Base-by-base conservation (phyloP, 2,797 vertebrate species). In the Spizella passerina region DNA sequence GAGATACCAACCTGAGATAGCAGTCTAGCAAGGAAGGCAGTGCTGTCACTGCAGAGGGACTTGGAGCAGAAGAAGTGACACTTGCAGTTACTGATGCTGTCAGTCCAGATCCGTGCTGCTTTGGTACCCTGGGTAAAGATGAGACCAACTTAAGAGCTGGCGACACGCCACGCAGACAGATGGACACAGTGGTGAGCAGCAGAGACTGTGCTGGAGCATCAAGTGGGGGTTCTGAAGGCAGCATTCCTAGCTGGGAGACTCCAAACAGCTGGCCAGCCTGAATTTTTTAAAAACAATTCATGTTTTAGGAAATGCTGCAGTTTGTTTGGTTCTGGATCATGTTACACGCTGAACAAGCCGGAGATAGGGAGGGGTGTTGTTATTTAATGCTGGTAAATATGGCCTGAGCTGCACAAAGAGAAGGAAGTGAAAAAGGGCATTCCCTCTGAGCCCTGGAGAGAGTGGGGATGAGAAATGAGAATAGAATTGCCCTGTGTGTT, bases 251-350 rank as follows among this genome's bases (percentile, higher is more conserved):
- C 59, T 91, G 70, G 66, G 59, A 90, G 70, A 29, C 16, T 86
- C 73, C 66, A 81, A 76, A 86, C 85, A 95, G 90, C 94, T 94
- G 95, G 55, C 43, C 76, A 69, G 50, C 16, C 85, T 84, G 63
- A 72, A 59, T 71, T 44, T 94, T 90, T 95, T 2, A 65, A 75
- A 91, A 94, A 81, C 56, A 46, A 21, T 75, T 75, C 57, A 15
- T 86, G 56, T 71, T 78, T 78, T 65, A 79, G 66, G 80, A 86
- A 91, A 65, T 38, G 69, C 39, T 0, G 5, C 43, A 3, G 44
- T 73, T 80, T 77, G 56, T 71, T 85, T 78, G 38, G 50, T 41
- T 88, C 70, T 53, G 22, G 63, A 6, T 44, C 70, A 47, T 2
- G 21, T 76, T 61, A 60, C 2, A 3, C 4, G 2, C 18, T 1